phyloP scores from a whole-genome alignment of 2,888 invertebrate species.

The Drosophila testacea region DNA sequence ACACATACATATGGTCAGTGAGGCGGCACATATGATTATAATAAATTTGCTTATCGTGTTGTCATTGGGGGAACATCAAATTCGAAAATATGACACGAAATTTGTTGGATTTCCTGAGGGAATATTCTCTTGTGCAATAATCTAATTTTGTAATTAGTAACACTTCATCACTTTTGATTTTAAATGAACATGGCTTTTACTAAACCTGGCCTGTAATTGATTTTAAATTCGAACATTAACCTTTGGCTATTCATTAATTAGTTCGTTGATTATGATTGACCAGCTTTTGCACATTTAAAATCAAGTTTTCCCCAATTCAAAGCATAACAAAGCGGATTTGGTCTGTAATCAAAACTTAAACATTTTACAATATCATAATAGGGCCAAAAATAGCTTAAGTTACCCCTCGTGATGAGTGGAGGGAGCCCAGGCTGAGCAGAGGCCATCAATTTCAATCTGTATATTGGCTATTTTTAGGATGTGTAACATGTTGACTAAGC shows the following conservation, averaged over 20 bases:
- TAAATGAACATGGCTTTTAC: neutral
- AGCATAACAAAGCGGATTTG: conserved; percentile 6
- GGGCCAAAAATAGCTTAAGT: conserved; percentile 13
- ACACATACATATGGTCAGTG: conserved; percentile 23
- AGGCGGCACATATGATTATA: conserved; percentile 57
- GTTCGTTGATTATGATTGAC: conserved; percentile 5
- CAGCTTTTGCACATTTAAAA: neutral
- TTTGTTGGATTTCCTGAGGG: neutral
- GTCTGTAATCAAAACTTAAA: conserved; percentile 61
- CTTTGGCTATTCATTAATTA: conserved; percentile 7
- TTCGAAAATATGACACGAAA: conserved; percentile 23
- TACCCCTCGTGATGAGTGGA: conserved; percentile 15
- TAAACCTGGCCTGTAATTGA: neutral
- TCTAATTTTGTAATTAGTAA: neutral
- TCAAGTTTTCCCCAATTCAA: conserved; percentile 6
- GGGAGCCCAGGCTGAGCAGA: conserved; percentile 6
- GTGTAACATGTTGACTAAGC: conserved; percentile 61
- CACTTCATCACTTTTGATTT: neutral
- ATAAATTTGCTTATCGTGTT: conserved; percentile 49
- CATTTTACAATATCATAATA: conserved; percentile 38
- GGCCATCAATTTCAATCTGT: conserved; percentile 72
- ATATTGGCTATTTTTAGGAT: conserved; percentile 60
- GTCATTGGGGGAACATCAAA: conserved; percentile 12
- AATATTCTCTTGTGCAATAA: neutral
- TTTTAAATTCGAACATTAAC: neutral